These are phyloP conservation scores for Delia radicum DNA, from an alignment of 1,140 invertebrate species.

Conservation along the genomic window DNA sequence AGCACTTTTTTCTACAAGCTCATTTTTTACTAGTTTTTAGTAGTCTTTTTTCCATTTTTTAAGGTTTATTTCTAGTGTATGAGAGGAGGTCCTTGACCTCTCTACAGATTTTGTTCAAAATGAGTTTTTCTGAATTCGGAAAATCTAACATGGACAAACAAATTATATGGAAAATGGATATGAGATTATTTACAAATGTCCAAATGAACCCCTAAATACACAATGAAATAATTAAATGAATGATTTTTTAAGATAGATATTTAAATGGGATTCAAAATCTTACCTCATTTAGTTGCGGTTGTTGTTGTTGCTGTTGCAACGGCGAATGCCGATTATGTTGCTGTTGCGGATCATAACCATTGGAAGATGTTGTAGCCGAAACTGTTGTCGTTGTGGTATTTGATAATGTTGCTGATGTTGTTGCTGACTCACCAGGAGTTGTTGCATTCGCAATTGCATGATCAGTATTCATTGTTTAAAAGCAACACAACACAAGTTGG, in stretches of 20 bases:
- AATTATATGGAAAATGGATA: too few relatives aligned
- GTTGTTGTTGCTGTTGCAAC: conserved; percentile 26
- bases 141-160: too few relatives aligned
- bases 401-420: not conserved
- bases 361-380: not conserved
- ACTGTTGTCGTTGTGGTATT: conserved; percentile 11
- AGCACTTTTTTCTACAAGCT: too few relatives aligned
- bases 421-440: conserved; percentile 3
- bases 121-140: too few relatives aligned
- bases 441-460: conserved; percentile 12
- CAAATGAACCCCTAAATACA: not conserved
- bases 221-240: not conserved
- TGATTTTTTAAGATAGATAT: not conserved
- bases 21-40: too few relatives aligned
- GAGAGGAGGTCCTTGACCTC: too few relatives aligned
- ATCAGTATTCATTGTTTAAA: conserved; percentile 12
- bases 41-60: too few relatives aligned
- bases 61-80: too few relatives aligned
- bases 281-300: conserved; percentile 1
- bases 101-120: too few relatives aligned
- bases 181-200: not conserved
- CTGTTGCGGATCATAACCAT: not conserved
- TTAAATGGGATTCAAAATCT: not conserved
- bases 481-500: not conserved
- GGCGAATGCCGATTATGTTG: not conserved